Base-by-base conservation (phyloP, 2,888 invertebrate genomes). In the Oligia latruncula region DNA sequence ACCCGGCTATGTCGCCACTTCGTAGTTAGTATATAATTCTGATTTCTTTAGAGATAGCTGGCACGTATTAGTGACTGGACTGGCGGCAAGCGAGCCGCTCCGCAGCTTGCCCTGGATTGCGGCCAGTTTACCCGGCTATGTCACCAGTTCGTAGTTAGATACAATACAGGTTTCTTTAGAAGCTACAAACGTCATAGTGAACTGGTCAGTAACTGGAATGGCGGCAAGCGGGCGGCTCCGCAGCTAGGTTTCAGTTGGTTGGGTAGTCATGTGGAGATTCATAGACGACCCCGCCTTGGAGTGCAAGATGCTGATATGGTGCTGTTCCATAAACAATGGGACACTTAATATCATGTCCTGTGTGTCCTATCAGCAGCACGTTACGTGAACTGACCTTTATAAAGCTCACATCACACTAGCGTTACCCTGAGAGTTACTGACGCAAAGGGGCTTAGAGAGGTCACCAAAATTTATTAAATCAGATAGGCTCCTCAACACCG, bases 1-100 rank as follows among this genome's bases (percentile, higher is more conserved):
- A 93, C 96, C 0, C 89, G 94, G 17, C 93, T 96, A 1, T 97
- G 96, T 87, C 92, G 95, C 4, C 96, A 95, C 82, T 96, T 96
- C 86, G 92, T 96, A 87, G 96, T 96, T 83, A 94, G 95, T 93
- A 58, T 66, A 60, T 74, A 49, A 76, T 62, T 74, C 15, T 49
- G 4, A 4, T 49, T 9, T n/a, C 20, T n/a, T 65, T 55, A 23
- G 8, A 43, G 17, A 40, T n/a, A 13, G 23, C 17, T 46, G 1
- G 1, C n/a, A 35, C 4, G 20, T 11, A 11, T 40, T 4, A 11
- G 46, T 46, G 96, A 97, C 94, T 96, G 96, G 96, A 92, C 94
- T 6, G 96, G 96, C 2, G 96, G 96, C 75, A 96, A 96, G 90
- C 93, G 96, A 0, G 87, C 95, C 3, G 91, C 94, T 94, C 94